phyloP scores from a whole-genome alignment of 2,888 invertebrate genomes.

The Zootermopsis nevadensis region DNA sequence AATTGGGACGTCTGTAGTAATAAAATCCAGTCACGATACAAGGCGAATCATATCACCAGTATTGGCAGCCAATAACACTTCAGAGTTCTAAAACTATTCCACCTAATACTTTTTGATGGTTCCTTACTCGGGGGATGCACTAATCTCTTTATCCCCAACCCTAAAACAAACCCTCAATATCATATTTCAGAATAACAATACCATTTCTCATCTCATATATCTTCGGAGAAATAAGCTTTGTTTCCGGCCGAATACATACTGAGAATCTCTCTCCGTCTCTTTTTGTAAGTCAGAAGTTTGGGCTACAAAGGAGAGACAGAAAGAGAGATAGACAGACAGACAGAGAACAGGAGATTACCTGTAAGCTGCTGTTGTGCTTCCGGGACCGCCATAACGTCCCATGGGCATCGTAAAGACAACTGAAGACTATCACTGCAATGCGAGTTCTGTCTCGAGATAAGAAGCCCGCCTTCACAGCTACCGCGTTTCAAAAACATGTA shows the following conservation, averaged over 20 bases:
- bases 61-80: neutral
- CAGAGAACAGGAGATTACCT: neutral
- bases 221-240: constrained; percentile 11
- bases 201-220: neutral
- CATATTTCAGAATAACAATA: constrained; percentile 24
- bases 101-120: constrained; percentile 15
- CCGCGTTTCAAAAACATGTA: neutral
- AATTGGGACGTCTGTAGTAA: neutral
- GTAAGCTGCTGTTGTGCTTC: constrained; percentile 10
- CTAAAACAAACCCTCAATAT: neutral
- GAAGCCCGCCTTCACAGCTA: neutral
- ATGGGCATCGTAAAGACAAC: constrained; percentile 9
- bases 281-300: neutral
- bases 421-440: neutral
- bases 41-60: neutral
- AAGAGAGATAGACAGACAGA: neutral
- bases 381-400: neutral
- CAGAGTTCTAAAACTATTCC: constrained; percentile 10
- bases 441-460: constrained; percentile 4
- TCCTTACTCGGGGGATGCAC: neutral
- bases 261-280: neutral
- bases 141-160: neutral
- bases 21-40: neutral
- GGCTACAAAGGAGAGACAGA: neutral
- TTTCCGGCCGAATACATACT: constrained; percentile 11